These are phyloP conservation scores for Calameuta filiformis DNA, from an alignment of 2,888 invertebrate genomes.

Conservation along the genomic window DNA sequence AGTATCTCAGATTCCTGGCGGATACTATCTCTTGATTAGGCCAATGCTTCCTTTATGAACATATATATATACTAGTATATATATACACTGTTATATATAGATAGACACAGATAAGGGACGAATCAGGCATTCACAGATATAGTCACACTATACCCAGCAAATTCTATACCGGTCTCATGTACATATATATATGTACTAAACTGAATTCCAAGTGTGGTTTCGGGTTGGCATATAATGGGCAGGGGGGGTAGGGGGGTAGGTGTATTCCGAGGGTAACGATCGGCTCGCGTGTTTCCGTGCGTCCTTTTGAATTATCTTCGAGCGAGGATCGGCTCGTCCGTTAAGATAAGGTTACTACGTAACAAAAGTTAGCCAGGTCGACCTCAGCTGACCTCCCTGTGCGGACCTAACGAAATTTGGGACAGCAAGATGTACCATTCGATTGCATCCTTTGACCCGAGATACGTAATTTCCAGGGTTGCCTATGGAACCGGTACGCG, in stretches of 20 bases:
- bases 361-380: background rate
- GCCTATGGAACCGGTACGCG: too few species aligned
- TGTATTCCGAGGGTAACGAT: constrained; percentile 32
- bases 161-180: background rate
- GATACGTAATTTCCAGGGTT: background rate
- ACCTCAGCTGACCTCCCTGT: background rate
- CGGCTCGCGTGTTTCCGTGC: constrained; percentile 30
- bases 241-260: background rate
- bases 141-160: background rate
- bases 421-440: background rate
- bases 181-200: background rate
- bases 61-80: too few species aligned
- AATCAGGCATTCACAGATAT: background rate
- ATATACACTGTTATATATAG: too few species aligned
- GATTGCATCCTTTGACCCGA: background rate
- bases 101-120: too few species aligned
- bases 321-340: constrained; percentile 14
- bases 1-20: background rate
- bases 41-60: too few species aligned
- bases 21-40: background rate
- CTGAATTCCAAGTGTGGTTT: background rate
- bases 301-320: constrained; percentile 23
- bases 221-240: background rate
- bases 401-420: background rate
- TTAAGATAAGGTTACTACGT: background rate